Conservation (phyloP, 2,797 vertebrate genomes). For the Coilia nasus region DNA sequence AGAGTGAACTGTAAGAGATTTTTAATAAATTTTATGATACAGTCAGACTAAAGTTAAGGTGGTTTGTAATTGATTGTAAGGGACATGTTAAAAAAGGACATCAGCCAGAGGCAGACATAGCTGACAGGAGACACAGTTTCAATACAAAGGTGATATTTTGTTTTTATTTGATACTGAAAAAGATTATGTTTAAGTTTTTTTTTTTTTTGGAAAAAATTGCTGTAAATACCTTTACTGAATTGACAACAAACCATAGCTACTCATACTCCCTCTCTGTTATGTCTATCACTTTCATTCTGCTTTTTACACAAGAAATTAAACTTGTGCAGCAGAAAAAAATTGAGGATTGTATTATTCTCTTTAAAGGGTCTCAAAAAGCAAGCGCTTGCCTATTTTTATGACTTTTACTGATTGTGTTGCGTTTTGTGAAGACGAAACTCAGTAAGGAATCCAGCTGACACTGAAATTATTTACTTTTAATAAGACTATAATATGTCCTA, state of each 20-base stretch:
- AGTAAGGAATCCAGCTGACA: neutral
- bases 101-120: neutral
- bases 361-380: too few relatives aligned
- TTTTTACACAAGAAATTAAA: neutral
- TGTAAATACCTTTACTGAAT: neutral
- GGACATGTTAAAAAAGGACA: conserved; percentile 4
- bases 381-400: too few relatives aligned
- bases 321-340: too few relatives aligned
- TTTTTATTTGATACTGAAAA: neutral
- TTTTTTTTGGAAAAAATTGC: neutral
- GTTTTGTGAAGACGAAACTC: neutral
- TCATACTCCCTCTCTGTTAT: neutral
- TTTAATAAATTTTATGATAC: too few relatives aligned
- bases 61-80: conserved; percentile 9
- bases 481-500: neutral
- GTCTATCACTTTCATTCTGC: neutral
- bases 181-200: neutral
- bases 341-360: too few relatives aligned
- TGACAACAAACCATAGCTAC: neutral
- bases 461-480: neutral
- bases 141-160: neutral
- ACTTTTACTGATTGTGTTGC: too few relatives aligned
- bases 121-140: neutral
- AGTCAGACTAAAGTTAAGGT: neutral
- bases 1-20: too few relatives aligned